Conservation (phyloP, 2,888 invertebrate species). For the Drosophila ezoana region DNA sequence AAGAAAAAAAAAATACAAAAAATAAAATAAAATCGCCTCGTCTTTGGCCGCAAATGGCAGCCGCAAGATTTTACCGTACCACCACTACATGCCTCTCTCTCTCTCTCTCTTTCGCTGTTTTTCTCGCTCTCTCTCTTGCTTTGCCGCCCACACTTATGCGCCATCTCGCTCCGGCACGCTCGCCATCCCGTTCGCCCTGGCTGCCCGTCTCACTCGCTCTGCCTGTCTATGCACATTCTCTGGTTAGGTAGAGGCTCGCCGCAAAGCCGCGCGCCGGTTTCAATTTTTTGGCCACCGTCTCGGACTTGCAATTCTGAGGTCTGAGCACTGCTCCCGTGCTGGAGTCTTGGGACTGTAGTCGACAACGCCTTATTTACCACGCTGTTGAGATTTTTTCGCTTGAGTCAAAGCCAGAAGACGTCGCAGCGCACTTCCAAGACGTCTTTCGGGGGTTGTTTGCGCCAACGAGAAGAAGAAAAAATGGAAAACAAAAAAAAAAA, state of each 20-base stretch:
- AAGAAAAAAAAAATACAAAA: conserved; percentile 15
- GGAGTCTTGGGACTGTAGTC: conserved; percentile 23
- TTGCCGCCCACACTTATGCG: conserved; percentile 15
- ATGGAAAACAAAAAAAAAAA: conserved; percentile 3
- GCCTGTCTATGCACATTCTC: conserved; percentile 58
- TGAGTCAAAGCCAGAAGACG: conserved; percentile 53
- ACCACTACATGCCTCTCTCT: conserved; percentile 20
- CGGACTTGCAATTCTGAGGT: conserved; percentile 57
- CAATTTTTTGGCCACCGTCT: conserved; percentile 59
- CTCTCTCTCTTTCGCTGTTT: background rate
- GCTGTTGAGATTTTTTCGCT: conserved; percentile 51
- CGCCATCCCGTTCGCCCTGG: background rate
- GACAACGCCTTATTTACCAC: conserved; percentile 51
- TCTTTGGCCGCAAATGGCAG: conserved; percentile 82
- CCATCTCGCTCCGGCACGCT: conserved; percentile 2
- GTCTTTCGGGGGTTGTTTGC: conserved; percentile 63
- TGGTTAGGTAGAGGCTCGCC: conserved; percentile 71
- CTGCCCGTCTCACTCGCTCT: conserved; percentile 39
- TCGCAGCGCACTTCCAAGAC: conserved; percentile 55
- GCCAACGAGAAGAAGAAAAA: conserved; percentile 26
- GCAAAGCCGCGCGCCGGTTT: conserved; percentile 74
- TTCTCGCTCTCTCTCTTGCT: background rate
- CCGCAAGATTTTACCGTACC: conserved; percentile 74
- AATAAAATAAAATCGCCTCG: conserved; percentile 59
- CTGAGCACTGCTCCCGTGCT: conserved; percentile 31